Base-by-base conservation (phyloP, 2,797 vertebrate genomes). In the Sebastes taczanowskii region DNA sequence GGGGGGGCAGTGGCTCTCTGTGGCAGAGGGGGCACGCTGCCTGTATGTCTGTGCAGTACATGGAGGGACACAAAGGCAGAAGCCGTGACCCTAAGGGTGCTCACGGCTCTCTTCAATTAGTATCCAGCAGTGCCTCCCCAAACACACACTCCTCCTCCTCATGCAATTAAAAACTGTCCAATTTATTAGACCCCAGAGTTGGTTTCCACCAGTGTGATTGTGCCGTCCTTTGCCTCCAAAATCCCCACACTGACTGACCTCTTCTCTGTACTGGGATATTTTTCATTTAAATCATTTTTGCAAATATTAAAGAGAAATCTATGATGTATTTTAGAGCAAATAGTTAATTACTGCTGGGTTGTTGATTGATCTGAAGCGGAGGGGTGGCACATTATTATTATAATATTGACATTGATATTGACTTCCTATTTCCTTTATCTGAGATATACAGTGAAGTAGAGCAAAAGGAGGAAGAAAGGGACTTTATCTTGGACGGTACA, bases 301-400 rank as follows among this genome's bases (percentile, higher is more conserved):
- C 95, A 96, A 96, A 95, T 93, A 96, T 95, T 97, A 96, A 97
- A 96, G 96, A 95, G 94, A 97, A 97, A 96, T 97, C 96, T 97
- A 97, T 68, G 10, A 42, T 59, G 53, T 46, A 16, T 74, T 59
- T 78, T 71, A 42, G 25, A 71, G 65, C 13, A 77, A 66, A 64
- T 29, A 95, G 95, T 97, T 97, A 96, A 97, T 97, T 97, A 97
- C 96, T 96, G 95, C 95, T 96, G 93, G 95, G 95, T 95, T 88
- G 95, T 94, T 93, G 93, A 97, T 96, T 97, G 96, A 97, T 97
- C 96, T 95, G 93, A 92, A 95, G 94, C 95, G 94, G 93, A 95
- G 95, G 93, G 95, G 93, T 95, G 94, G 95, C 95, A 96, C 95
- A 94, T 20, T 52, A 52, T n/a, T 52, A 52, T 52, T 52, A 52